A percentile compares a stretch with the other conserved stretches of the same genome.
phyloP scores from a whole-genome alignment of 1,140 invertebrate genomes.

The Drosophila nannoptera region DNA sequence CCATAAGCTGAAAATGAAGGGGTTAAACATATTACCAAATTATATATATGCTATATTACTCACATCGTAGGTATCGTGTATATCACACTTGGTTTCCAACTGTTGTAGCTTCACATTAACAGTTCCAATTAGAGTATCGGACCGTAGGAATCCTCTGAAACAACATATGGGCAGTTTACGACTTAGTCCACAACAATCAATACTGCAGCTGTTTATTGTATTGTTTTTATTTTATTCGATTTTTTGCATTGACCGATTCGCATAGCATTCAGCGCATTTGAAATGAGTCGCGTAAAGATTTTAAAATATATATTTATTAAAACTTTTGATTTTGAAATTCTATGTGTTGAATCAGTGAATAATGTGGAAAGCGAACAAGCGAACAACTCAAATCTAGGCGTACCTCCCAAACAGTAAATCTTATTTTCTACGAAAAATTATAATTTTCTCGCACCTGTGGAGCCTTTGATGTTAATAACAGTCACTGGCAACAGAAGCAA shows the following conservation, averaged over 20 bases:
- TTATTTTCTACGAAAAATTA: not conserved
- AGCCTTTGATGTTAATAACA: not conserved
- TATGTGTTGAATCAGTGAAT: constrained; percentile 28
- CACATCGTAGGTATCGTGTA: constrained; percentile 95
- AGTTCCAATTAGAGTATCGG: constrained; percentile 92
- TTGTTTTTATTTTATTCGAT: constrained; percentile 19
- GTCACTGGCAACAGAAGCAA: not conserved
- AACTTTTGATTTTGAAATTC: constrained; percentile 23
- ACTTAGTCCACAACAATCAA: constrained; percentile 79
- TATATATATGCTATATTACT: constrained; percentile 78
- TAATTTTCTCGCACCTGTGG: not conserved
- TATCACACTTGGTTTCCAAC: constrained; percentile 90
- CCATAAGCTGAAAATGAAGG: constrained; percentile 86
- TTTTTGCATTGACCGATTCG: constrained; percentile 25
- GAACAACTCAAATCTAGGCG: constrained; percentile 18
- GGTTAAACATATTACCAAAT: constrained; percentile 11
- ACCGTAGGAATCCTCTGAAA: constrained; percentile 94
- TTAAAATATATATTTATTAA: constrained; percentile 60
- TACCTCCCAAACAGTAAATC: constrained; percentile 10
- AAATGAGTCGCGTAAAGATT: constrained; percentile 58
- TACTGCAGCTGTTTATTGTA: constrained; percentile 71
- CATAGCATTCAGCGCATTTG: constrained; percentile 36
- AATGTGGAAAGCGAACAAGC: constrained; percentile 12
- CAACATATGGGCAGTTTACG: constrained; percentile 80
- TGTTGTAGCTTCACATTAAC: constrained; percentile 90